Percentiles rank a stretch among this genome's conserved stretches.
These are phyloP conservation scores for Malacosoma neustria DNA, from an alignment of 2,888 invertebrate genomes.

Conservation along the genomic window DNA sequence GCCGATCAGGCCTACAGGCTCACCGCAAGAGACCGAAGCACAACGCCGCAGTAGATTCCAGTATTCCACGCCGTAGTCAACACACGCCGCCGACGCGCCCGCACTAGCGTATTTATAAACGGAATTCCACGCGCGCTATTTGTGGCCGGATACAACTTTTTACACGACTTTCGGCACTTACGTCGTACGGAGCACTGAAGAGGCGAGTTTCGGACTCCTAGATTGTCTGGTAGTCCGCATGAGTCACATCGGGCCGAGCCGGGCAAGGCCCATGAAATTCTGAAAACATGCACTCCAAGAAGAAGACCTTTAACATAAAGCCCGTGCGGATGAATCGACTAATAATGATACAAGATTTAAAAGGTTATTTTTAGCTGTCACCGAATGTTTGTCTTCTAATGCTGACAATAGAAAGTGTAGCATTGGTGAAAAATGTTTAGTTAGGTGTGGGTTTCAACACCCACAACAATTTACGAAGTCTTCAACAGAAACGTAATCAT, in stretches of 20 bases:
- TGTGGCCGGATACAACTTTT: conserved; percentile 70
- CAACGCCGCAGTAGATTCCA: conserved; percentile 7
- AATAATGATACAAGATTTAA: no score
- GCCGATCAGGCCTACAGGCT: conserved; percentile 12
- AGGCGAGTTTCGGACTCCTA: conserved; percentile 43
- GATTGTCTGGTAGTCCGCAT: conserved; percentile 54
- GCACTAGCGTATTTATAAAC: conserved; percentile 65
- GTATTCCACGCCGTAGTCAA: conserved; percentile 13
- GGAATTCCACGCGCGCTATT: conserved; percentile 63
- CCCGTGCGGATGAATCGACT: no score
- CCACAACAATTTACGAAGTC: background rate
- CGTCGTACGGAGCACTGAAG: conserved; percentile 68
- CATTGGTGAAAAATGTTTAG: conserved; percentile 12
- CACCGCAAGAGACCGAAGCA: no score
- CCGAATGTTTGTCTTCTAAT: conserved; percentile 34
- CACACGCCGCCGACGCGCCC: conserved; percentile 22
- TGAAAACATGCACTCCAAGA: conserved; percentile 34
- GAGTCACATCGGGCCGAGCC: conserved; percentile 40
- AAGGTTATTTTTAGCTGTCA: conserved; percentile 37
- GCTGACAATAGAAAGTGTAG: conserved; percentile 27
- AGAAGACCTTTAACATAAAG: no score
- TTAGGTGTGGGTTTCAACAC: background rate
- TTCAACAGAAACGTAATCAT: background rate
- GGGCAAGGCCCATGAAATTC: conserved; percentile 28
- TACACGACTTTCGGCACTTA: conserved; percentile 73